Percentiles rank a stretch among this genome's conserved stretches.
phyloP scores from a whole-genome alignment of 2,797 vertebrate genomes.

The Antennarius maculatus region DNA sequence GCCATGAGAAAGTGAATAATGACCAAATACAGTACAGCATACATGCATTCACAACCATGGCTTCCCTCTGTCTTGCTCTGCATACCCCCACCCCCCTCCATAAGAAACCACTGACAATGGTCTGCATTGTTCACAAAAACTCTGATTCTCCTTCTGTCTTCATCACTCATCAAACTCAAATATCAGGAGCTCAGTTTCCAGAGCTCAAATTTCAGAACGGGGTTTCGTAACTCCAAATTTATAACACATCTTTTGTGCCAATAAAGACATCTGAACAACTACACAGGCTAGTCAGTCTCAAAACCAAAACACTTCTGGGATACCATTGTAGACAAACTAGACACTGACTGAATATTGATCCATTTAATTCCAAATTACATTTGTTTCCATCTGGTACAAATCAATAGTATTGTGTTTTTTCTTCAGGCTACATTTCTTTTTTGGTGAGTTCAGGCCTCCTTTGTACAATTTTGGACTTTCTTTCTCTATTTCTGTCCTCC shows the following conservation, averaged over 20 bases:
- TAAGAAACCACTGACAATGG: conserved; percentile 22
- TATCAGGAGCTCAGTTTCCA: conserved; percentile 18
- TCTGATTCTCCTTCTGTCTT: conserved; percentile 33
- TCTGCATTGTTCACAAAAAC: conserved; percentile 32
- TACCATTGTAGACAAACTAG: conserved; percentile 10
- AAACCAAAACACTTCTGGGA: conserved; percentile 38
- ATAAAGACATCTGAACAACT: conserved; percentile 10
- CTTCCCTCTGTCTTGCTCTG: conserved; percentile 6
- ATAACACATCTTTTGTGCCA: background rate
- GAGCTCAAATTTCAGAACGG: conserved; percentile 32
- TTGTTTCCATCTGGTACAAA: background rate
- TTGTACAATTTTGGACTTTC: background rate
- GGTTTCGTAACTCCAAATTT: background rate
- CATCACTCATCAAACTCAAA: conserved; percentile 48
- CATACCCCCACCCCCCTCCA: background rate
- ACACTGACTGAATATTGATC: background rate
- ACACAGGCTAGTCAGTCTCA: conserved; percentile 9
- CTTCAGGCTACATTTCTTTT: conserved; percentile 2
- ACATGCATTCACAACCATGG: conserved; percentile 7
- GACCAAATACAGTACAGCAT: background rate
- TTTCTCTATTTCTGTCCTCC: background rate
- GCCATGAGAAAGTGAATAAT: background rate
- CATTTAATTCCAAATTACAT: background rate
- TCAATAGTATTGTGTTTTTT: background rate
- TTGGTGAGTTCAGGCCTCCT: conserved; percentile 1